phyloP scores from a whole-genome alignment of 2,888 invertebrate species.

The Lasioglossum pauxillum region DNA sequence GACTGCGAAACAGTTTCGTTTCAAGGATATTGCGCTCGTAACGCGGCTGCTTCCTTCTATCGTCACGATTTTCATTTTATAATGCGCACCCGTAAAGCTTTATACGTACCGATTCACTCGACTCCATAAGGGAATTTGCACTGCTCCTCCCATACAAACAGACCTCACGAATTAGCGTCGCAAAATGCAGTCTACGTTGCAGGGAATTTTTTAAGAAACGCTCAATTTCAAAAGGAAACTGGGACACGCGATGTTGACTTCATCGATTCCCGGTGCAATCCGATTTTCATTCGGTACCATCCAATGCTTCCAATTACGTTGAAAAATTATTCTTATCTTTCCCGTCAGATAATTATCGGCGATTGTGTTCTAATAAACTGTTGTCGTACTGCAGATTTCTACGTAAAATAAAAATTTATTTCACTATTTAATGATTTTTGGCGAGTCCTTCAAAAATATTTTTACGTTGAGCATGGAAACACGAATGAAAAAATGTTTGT shows the following conservation, averaged over 20 bases:
- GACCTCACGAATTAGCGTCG: background rate
- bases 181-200: background rate
- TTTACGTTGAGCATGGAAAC: background rate
- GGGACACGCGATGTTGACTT: background rate
- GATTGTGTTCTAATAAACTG: background rate
- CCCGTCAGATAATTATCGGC: background rate
- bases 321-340: background rate
- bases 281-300: background rate
- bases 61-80: constrained; percentile 30
- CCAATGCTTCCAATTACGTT: background rate
- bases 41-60: constrained; percentile 15
- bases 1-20: constrained; percentile 33
- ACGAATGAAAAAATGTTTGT: background rate
- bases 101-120: background rate
- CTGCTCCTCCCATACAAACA: background rate
- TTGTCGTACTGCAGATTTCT: too few relatives aligned
- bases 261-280: background rate
- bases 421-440: background rate
- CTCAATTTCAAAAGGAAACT: background rate
- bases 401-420: background rate
- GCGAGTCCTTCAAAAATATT: background rate
- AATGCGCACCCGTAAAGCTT: constrained; percentile 14
- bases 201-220: background rate
- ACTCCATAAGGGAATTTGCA: constrained; percentile 3
- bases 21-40: constrained; percentile 25